A percentile compares a stretch with the other conserved stretches of the same genome.
Evolutionary conservation across 2,797 vertebrate genomes (phyloP).

Genomic region (Euthynnus affinis): DNA sequence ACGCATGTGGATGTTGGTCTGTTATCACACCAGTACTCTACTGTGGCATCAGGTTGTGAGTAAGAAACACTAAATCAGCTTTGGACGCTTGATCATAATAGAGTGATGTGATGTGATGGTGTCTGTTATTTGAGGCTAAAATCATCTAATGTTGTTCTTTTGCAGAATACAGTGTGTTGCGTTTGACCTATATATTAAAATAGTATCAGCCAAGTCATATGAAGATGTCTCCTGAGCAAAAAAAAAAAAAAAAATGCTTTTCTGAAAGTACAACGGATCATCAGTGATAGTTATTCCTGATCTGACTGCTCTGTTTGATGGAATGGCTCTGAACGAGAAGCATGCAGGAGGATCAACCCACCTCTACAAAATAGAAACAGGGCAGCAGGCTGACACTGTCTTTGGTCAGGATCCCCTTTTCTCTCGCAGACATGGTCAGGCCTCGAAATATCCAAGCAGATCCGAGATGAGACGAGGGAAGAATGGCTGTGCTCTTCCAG

Average conservation of each 20-base stretch:
- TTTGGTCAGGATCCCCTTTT: slow-evolving; percentile 91
- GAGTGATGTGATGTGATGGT: neutral
- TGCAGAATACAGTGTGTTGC: neutral
- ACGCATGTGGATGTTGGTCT: neutral
- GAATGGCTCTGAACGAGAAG: neutral
- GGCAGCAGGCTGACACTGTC: slow-evolving; percentile 96
- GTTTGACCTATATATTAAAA: slow-evolving; percentile 28
- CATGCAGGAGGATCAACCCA: slow-evolving; percentile 77
- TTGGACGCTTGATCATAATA: neutral
- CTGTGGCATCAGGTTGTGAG: neutral
- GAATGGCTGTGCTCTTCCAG: slow-evolving; percentile 54
- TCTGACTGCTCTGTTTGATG: neutral
- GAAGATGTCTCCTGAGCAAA: neutral
- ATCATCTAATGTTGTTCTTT: neutral
- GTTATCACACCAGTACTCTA: neutral
- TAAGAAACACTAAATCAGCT: neutral
- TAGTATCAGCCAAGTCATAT: neutral
- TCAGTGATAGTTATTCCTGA: neutral
- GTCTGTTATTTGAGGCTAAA: neutral
- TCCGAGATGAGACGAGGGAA: slow-evolving; percentile 45
- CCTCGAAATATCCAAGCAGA: slow-evolving; percentile 55
- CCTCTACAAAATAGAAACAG: slow-evolving; percentile 99
- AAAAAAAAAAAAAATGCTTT: neutral
- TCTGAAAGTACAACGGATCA: neutral
- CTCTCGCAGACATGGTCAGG: slow-evolving; percentile 91